Evolutionary conservation across 2,797 vertebrate genomes (phyloP), one percentile per base, ranked within the genome.

Genomic region (Pangasius larnaudii): DNA sequence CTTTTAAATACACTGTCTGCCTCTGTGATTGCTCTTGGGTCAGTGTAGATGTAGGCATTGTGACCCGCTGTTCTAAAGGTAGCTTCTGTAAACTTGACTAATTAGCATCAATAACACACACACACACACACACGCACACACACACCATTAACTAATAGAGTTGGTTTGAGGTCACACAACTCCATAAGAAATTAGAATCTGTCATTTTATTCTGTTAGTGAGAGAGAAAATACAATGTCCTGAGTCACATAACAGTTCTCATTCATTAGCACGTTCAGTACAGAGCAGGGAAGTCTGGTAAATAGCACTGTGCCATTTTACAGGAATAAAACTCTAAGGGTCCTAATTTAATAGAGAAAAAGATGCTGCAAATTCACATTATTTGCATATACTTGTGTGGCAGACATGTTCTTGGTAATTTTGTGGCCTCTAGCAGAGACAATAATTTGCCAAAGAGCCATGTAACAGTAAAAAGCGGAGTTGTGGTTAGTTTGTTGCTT

Each of bases 21-120:
- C 27, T 71, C 58, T 86, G 56, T 77, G 53, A 61, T 87, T 56
- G 75, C 83, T 36, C 67, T 84, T 74, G 85, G 89, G 90, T 91
- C 87, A 89, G 33, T 82, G 13, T 74, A 63, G 42, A 24, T 86
- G 84, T 75, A 67, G 19, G 36, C 59, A 65, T 56, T 46, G 33
- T 84, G 51, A 90, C 86, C 88, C 81, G 63, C 87, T 63, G 85
- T 86, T 88, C 53, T 61, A 49, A 67, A 61, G 84, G 53, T 58
- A 79, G 86, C 86, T 46, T 88, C 51, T 58, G 24, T 67, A 85
- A 65, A 87, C 61, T 78, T 27, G 0, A 84, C 89, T 90, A 89
- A 91, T 89, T 91, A 90, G 77, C 84, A 82, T 86, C 61, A 79
- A 88, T 89, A 86, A 77, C 42, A 46, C 53, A 46, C 7, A 77